These are phyloP conservation scores for Adoxophyes honmai DNA, from an alignment of 1,140 invertebrate genomes.

Conservation along the genomic window DNA sequence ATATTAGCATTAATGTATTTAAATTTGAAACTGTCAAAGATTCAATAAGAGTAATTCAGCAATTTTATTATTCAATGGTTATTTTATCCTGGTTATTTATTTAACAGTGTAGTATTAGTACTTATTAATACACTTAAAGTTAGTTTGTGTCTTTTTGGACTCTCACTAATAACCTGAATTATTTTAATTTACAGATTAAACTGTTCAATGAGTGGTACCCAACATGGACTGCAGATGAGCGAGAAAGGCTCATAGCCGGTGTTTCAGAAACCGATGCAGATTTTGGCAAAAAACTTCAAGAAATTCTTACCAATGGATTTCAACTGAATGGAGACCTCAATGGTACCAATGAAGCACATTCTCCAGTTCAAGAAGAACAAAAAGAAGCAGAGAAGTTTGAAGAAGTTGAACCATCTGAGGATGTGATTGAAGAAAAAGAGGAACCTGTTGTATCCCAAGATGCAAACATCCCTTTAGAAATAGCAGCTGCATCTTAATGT, in stretches of 20 bases:
- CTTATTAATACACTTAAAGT: background rate
- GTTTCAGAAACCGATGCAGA: conserved; percentile 84
- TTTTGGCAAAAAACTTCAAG: conserved; percentile 85
- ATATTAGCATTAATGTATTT: too few species aligned
- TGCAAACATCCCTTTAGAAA: conserved; percentile 48
- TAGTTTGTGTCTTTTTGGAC: background rate
- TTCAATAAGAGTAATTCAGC: too few species aligned
- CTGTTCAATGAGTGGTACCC: conserved; percentile 91
- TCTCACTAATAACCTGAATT: conserved; percentile 1
- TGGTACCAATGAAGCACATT: conserved; percentile 26
- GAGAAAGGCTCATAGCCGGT: conserved; percentile 81
- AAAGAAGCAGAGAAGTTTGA: conserved; percentile 20
- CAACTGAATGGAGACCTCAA: conserved; percentile 49
- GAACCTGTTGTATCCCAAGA: conserved; percentile 31
- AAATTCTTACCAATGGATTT: conserved; percentile 63
- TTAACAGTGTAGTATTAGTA: too few species aligned
- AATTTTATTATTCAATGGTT: too few species aligned
- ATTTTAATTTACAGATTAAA: conserved; percentile 80
- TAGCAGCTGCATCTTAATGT: conserved; percentile 57
- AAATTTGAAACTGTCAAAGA: too few species aligned
- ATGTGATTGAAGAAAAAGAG: background rate
- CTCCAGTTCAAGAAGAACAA: conserved; percentile 20
- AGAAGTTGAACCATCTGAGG: conserved; percentile 21
- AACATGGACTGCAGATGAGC: conserved; percentile 87
- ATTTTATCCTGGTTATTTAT: too few species aligned